Percentiles rank a stretch among this genome's conserved stretches.
phyloP scores from a whole-genome alignment of 2,113 vertebrate species.

The Epinephelus moara region DNA sequence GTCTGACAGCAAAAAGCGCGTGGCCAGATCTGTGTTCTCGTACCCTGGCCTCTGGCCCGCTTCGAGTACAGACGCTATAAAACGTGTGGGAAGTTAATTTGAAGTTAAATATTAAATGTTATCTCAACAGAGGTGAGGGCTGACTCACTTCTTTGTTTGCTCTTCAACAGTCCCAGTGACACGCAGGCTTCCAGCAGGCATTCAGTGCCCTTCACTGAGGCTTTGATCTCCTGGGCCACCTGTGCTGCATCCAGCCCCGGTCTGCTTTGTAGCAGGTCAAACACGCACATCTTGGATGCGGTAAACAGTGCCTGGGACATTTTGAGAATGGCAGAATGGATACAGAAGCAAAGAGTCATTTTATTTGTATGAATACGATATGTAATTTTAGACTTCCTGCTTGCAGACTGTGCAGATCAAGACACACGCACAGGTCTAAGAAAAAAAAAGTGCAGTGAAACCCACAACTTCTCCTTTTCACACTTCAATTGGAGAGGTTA shows the following conservation, averaged over 20 bases:
- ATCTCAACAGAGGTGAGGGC: background rate
- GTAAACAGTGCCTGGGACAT: conserved; percentile 88
- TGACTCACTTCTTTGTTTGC: conserved; percentile 61
- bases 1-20: conserved; percentile 83
- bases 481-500: too few species aligned
- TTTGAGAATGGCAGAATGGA: conserved; percentile 17
- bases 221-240: conserved; percentile 79
- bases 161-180: conserved; percentile 87
- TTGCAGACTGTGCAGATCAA: background rate
- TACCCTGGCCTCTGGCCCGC: conserved; percentile 81
- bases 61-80: conserved; percentile 22
- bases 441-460: too few species aligned
- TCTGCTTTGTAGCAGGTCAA: conserved; percentile 86
- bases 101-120: background rate
- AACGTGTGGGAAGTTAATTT: background rate
- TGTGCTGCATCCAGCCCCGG: conserved; percentile 76
- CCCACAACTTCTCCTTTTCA: too few species aligned
- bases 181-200: conserved; percentile 89
- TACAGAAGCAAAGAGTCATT: background rate
- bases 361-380: background rate
- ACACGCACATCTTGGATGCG: conserved; percentile 89
- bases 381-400: background rate
- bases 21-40: conserved; percentile 84
- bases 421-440: background rate
- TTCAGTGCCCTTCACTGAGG: conserved; percentile 83